phyloP scores from a whole-genome alignment of 2,113 vertebrate species.

The Rutilus rutilus region DNA sequence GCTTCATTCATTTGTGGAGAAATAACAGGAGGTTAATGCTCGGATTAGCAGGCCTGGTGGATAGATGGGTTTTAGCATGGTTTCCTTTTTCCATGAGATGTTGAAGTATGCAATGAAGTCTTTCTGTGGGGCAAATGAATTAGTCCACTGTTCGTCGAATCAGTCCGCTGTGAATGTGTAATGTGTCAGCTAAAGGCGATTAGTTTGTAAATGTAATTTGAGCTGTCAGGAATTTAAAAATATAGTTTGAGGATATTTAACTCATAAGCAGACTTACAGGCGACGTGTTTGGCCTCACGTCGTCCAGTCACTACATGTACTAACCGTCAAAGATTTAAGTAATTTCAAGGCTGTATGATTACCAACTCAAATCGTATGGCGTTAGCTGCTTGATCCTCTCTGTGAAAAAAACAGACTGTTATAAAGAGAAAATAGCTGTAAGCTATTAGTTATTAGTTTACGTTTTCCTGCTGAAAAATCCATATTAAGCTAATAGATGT shows the following conservation, averaged over 20 bases:
- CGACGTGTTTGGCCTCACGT: slow-evolving; percentile 10
- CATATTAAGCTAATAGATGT: too few species aligned
- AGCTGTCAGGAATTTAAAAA: slow-evolving; percentile 66
- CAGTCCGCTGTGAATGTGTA: slow-evolving; percentile 57
- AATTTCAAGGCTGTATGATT: neutral
- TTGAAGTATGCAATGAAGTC: slow-evolving; percentile 69
- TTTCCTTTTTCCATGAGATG: slow-evolving; percentile 46
- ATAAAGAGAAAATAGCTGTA: too few species aligned
- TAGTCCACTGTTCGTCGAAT: slow-evolving; percentile 66
- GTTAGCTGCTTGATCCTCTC: neutral
- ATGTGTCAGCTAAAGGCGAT: slow-evolving; percentile 67
- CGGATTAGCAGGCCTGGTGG: slow-evolving; percentile 68
- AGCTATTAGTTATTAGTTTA: too few species aligned
- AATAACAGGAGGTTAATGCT: slow-evolving; percentile 75
- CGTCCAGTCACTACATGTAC: neutral
- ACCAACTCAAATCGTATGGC: neutral
- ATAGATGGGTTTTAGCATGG: slow-evolving; percentile 68
- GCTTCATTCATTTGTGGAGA: slow-evolving; percentile 65
- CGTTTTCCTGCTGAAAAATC: too few species aligned
- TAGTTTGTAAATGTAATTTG: slow-evolving; percentile 69
- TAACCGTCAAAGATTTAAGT: neutral
- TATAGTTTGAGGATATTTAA: slow-evolving; percentile 62
- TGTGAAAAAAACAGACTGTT: neutral
- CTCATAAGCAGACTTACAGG: slow-evolving; percentile 9
- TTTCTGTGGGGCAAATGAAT: slow-evolving; percentile 70